Conservation (phyloP, 2,888 invertebrate genomes). For the Hydroisotoma schaefferi region DNA sequence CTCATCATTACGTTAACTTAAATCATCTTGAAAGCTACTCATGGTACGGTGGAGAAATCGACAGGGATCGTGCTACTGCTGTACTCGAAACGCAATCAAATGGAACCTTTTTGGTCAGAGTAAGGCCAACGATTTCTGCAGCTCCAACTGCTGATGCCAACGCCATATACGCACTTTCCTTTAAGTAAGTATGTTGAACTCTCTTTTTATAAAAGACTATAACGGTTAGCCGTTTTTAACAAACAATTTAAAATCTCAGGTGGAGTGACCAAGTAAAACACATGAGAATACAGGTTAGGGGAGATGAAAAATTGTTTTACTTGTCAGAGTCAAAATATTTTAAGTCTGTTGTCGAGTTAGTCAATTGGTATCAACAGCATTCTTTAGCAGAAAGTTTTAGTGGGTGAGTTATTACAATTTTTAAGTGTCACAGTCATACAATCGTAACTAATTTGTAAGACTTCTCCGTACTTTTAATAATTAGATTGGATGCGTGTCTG, state of each 20-base stretch:
- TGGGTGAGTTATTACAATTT: slow-evolving; percentile 57
- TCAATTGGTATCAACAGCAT: slow-evolving; percentile 87
- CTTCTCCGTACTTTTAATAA: no score
- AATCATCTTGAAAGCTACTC: slow-evolving; percentile 45
- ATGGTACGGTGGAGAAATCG: slow-evolving; percentile 84
- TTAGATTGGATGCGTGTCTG: slow-evolving; percentile 70
- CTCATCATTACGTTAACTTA: slow-evolving; percentile 46
- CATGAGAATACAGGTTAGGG: slow-evolving; percentile 70
- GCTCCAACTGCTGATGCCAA: slow-evolving; percentile 56
- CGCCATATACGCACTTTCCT: slow-evolving; percentile 76
- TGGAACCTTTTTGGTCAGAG: slow-evolving; percentile 80
- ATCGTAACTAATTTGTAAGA: slow-evolving; percentile 1
- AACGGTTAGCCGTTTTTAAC: no score
- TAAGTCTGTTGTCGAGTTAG: slow-evolving; percentile 83
- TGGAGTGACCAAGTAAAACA: slow-evolving; percentile 86
- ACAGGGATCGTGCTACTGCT: slow-evolving; percentile 70
- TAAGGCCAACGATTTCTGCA: slow-evolving; percentile 59
- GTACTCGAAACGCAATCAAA: slow-evolving; percentile 72
- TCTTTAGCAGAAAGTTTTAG: slow-evolving; percentile 91
- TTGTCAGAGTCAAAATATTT: slow-evolving; percentile 87
- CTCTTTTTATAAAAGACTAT: no score
- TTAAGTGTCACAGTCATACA: background rate
- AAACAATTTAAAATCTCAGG: no score
- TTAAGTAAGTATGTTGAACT: slow-evolving; percentile 74
- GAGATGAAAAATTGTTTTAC: slow-evolving; percentile 65